Evolutionary conservation across 2,888 invertebrate species (phyloP), one percentile per base, ranked within the genome.

Genomic region (Volucella inanis): DNA sequence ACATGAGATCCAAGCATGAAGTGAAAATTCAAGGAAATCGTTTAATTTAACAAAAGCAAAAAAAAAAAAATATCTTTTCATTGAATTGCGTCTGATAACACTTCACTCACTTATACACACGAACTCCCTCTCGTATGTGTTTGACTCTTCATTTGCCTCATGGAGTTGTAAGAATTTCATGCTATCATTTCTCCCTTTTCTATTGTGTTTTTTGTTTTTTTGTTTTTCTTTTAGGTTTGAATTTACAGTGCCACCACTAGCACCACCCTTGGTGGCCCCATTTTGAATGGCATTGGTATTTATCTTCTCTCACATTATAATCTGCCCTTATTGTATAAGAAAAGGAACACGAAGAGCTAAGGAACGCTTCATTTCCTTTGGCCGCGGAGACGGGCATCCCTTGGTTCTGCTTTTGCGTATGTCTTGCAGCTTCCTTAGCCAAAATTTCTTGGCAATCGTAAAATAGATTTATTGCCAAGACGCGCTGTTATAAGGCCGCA

Each of bases 391-490:
- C 64, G 15, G 45, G 39, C 50, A 41, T 50, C 68, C 45, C 54
- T 67, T 65, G 64, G 65, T 67, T 76, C 52, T 62, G 64, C 61
- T 82, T 65, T 74, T 78, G 62, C 64, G 74, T 79, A 59, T 70
- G 47, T 75, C 79, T 76, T 71, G 84, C 84, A 79, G 64, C 70
- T 67, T 76, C 55, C 70, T 70, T 43, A 31, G 39, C 61, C 38
- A 38, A 57, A 31, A 72, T 67, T 81, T 85, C 67, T 64, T 77
- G 90, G 89, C 89, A 90, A 88, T 91, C 91, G 90, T 91, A 91
- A 91, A 91, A 88, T 88, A 90, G 91, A 91, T 91, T 91, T 91
- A 91, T 91, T 90, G 90, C 86, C 88, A 91, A 89, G 90, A 91
- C 90, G 91, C 90, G 90, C 90, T 88, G 89, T 90, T 90, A 89